Conservation (phyloP, 2,888 invertebrate genomes). For the Ceratothoa steindachneri region DNA sequence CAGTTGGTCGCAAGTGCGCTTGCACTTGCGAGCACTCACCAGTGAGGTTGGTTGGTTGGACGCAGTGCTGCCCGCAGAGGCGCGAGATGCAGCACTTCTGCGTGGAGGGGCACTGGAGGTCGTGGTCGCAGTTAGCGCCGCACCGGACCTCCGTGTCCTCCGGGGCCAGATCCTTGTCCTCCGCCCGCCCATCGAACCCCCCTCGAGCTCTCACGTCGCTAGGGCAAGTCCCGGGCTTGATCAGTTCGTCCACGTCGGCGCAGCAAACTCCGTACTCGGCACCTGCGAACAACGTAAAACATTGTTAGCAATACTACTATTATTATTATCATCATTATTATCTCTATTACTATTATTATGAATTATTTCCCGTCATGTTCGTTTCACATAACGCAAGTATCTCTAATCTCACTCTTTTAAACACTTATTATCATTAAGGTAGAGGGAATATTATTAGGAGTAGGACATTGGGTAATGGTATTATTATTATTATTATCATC, state of each 20-base stretch:
- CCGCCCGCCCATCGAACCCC: slow-evolving; percentile 48
- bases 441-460: too few relatives aligned
- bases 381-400: too few relatives aligned
- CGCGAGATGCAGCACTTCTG: slow-evolving; percentile 76
- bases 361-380: too few relatives aligned
- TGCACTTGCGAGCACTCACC: slow-evolving; percentile 53
- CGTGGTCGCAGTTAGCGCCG: slow-evolving; percentile 64
- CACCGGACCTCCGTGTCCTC: slow-evolving; percentile 59
- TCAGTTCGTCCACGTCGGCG: slow-evolving; percentile 69
- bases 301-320: too few relatives aligned
- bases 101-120: slow-evolving; percentile 74
- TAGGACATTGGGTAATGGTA: too few relatives aligned
- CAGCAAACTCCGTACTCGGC: slow-evolving; percentile 86
- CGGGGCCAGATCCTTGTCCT: slow-evolving; percentile 45
- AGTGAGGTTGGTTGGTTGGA: slow-evolving; percentile 70
- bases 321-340: too few relatives aligned
- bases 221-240: slow-evolving; percentile 75
- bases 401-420: too few relatives aligned
- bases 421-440: too few relatives aligned
- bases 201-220: slow-evolving; percentile 53
- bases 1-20: too few relatives aligned
- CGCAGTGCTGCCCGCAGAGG: slow-evolving; percentile 69
- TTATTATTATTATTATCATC: too few relatives aligned
- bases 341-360: too few relatives aligned
- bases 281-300: slow-evolving; percentile 58